A percentile compares a stretch with the other conserved stretches of the same genome.
Conservation (phyloP, 2,113 vertebrate species). For the Sisor rabdophorus region DNA sequence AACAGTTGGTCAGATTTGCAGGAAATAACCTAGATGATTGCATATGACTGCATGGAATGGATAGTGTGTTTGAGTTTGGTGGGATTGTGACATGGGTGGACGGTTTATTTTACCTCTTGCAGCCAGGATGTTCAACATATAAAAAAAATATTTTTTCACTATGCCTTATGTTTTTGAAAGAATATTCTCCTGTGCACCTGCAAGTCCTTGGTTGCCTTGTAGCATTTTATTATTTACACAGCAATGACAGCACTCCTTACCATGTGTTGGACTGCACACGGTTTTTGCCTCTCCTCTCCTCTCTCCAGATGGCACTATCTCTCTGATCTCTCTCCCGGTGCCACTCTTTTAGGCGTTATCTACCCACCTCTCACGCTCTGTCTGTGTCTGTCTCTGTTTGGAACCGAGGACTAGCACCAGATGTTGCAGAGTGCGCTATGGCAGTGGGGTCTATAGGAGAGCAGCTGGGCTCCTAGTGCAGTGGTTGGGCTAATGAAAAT, state of each 20-base stretch:
- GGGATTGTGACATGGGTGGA: too few relatives aligned
- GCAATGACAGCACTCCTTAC: constrained; percentile 9
- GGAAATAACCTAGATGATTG: too few relatives aligned
- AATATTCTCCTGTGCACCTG: neutral
- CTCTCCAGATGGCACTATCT: constrained; percentile 23
- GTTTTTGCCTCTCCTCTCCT: constrained; percentile 19
- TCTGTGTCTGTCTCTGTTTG: constrained; percentile 48
- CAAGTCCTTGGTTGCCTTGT: neutral
- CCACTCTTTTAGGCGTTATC: constrained; percentile 33
- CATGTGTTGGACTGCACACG: constrained; percentile 8
- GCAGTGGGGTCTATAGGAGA: constrained; percentile 63
- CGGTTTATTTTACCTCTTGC: too few relatives aligned
- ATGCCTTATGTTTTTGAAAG: neutral
- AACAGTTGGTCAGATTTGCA: too few relatives aligned
- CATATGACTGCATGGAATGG: too few relatives aligned
- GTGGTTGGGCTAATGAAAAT: constrained; percentile 74
- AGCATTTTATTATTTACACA: constrained; percentile 23
- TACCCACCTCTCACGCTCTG: constrained; percentile 39
- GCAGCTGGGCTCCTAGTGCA: constrained; percentile 70
- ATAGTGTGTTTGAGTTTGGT: too few relatives aligned
- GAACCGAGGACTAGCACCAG: constrained; percentile 70
- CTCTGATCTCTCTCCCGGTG: constrained; percentile 39
- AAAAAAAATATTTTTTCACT: too few relatives aligned
- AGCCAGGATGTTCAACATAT: too few relatives aligned
- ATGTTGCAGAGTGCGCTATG: constrained; percentile 73